A percentile compares a stretch with the other conserved stretches of the same genome.
These are phyloP conservation scores for Melanotaenia trifasciata DNA, from an alignment of 2,797 vertebrate genomes.

Conservation along the genomic window DNA sequence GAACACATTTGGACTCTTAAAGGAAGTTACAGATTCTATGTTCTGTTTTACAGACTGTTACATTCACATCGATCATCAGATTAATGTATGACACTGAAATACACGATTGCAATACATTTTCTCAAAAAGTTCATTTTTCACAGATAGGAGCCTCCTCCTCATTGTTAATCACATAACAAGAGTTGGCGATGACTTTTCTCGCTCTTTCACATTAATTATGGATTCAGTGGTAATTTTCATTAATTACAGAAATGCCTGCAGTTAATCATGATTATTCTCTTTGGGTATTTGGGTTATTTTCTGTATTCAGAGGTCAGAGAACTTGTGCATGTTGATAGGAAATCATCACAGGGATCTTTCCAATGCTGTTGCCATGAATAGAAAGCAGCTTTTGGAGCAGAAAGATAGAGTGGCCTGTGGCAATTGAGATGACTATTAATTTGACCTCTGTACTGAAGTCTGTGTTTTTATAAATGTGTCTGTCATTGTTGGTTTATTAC, in stretches of 20 bases:
- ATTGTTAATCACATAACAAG: constrained; percentile 65
- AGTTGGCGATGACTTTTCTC: constrained; percentile 65
- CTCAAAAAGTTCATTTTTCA: constrained; percentile 58
- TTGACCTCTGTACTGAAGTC: constrained; percentile 54
- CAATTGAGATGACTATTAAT: constrained; percentile 55
- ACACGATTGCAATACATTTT: constrained; percentile 43
- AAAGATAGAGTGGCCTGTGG: constrained; percentile 18
- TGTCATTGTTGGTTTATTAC: constrained; percentile 29
- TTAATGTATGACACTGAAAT: constrained; percentile 34
- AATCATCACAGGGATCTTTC: constrained; percentile 40
- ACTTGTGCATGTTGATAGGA: constrained; percentile 60
- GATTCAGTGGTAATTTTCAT: constrained; percentile 80
- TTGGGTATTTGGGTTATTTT: constrained; percentile 68
- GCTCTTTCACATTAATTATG: constrained; percentile 76
- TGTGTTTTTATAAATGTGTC: background rate
- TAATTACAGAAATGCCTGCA: constrained; percentile 78
- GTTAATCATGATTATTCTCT: constrained; percentile 80
- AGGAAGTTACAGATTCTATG: background rate
- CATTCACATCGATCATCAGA: constrained; percentile 30
- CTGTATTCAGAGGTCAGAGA: constrained; percentile 64
- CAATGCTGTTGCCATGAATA: constrained; percentile 42
- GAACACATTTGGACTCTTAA: background rate
- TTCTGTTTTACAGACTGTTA: constrained; percentile 4
- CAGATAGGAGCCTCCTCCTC: constrained; percentile 61
- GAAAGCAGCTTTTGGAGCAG: constrained; percentile 44